Evolutionary conservation across 2,888 invertebrate genomes (phyloP).

Genomic region (Macaria liturata): DNA sequence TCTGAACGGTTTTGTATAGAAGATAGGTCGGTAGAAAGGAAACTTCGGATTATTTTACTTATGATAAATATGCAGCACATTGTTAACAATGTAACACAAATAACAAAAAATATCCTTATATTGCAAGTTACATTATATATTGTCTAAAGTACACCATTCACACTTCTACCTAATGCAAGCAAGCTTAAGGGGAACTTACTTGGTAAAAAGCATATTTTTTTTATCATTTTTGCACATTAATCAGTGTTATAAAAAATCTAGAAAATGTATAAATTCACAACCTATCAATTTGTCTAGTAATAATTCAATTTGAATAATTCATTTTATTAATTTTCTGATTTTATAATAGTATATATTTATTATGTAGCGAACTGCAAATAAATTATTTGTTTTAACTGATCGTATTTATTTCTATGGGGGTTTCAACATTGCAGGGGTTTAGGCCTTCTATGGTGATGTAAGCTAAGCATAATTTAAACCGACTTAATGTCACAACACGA

Average conservation of each 20-base stretch:
- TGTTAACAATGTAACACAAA: too few species aligned
- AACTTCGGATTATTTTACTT: too few species aligned
- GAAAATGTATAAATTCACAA: constrained; percentile 83
- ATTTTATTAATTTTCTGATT: constrained; percentile 42
- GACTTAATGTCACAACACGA: constrained; percentile 4
- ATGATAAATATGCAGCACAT: too few species aligned
- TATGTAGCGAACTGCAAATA: constrained; percentile 36
- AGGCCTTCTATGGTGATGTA: constrained; percentile 52
- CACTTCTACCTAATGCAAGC: constrained; percentile 48
- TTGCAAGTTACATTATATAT: too few species aligned
- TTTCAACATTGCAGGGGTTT: constrained; percentile 49
- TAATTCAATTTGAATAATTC: constrained; percentile 40
- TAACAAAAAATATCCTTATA: too few species aligned
- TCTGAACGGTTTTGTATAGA: too few species aligned
- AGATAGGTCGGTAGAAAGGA: too few species aligned
- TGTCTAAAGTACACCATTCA: constrained; percentile 22
- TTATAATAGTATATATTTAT: constrained; percentile 25
- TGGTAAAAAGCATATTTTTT: constrained; percentile 45
- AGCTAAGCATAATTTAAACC: constrained; percentile 6
- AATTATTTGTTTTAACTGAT: constrained; percentile 34
- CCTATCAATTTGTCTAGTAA: constrained; percentile 79
- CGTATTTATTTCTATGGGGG: constrained; percentile 21
- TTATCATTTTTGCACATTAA: constrained; percentile 44
- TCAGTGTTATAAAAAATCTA: constrained; percentile 77
- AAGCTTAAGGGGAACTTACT: constrained; percentile 52